A percentile compares a stretch with the other conserved stretches of the same genome.
phyloP scores from a whole-genome alignment of 2,113 vertebrate species.

The Tupaia chinensis region DNA sequence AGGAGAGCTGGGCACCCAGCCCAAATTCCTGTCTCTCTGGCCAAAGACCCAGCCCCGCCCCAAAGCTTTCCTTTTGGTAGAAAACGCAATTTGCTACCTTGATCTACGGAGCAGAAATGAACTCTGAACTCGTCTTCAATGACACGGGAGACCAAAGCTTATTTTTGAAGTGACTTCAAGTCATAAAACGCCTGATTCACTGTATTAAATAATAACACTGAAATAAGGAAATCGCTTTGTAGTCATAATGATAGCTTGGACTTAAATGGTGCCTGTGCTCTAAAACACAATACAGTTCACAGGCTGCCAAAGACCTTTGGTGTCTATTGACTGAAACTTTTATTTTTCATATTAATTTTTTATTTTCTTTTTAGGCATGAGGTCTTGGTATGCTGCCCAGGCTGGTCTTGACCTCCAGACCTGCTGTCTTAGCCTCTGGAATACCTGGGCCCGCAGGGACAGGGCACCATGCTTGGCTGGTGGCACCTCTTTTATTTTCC shows the following conservation, averaged over 20 bases:
- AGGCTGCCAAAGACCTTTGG: conserved; percentile 44
- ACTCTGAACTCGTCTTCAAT: conserved; percentile 62
- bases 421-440: too few relatives aligned
- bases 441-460: too few relatives aligned
- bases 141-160: conserved; percentile 45
- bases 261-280: conserved; percentile 16
- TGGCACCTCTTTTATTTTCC: too few relatives aligned
- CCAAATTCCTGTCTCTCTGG: conserved; percentile 66
- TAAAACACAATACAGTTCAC: conserved; percentile 22
- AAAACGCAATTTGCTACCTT: conserved; percentile 67
- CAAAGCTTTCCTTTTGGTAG: conserved; percentile 40
- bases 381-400: too few relatives aligned
- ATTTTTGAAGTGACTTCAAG: conserved; percentile 77
- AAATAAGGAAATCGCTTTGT: conserved; percentile 70
- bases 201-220: conserved; percentile 60
- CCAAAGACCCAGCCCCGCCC: background rate
- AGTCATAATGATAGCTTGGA: conserved; percentile 72
- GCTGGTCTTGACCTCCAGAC: too few relatives aligned
- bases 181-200: conserved; percentile 77
- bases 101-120: conserved; percentile 64
- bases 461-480: too few relatives aligned
- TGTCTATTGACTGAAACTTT: background rate
- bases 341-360: too few relatives aligned
- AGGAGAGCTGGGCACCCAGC: conserved; percentile 49
- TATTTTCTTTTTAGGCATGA: too few relatives aligned